Conservation (phyloP, 2,797 vertebrate genomes). For the Brachyrhaphis roseni region DNA sequence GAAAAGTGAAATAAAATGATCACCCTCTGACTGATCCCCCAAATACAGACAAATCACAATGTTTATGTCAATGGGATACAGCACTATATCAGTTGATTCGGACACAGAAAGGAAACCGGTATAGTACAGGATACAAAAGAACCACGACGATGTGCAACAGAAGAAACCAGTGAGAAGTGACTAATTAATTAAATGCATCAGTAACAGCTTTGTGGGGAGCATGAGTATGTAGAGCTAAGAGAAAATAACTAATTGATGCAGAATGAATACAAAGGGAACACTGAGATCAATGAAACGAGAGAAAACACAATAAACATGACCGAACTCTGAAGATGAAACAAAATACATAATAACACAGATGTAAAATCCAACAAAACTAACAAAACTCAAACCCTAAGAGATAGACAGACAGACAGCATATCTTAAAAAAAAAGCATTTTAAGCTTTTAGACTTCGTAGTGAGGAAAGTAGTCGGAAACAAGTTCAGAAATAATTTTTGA, state of each 20-base stretch:
- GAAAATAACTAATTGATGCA: not conserved
- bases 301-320: not conserved
- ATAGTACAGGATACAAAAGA: not conserved
- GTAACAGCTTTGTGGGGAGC: not conserved
- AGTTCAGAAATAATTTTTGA: conserved; percentile 4
- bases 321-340: not conserved
- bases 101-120: not conserved
- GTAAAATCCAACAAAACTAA: not conserved
- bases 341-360: not conserved
- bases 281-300: not conserved
- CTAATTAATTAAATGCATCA: not conserved
- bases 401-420: not conserved
- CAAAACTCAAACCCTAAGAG: not conserved
- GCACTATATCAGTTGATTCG: not conserved
- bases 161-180: not conserved
- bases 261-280: not conserved
- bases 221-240: not conserved
- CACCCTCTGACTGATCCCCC: not conserved
- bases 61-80: not conserved
- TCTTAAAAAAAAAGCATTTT: not conserved
- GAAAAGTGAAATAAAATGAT: not conserved
- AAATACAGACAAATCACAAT: not conserved
- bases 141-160: not conserved
- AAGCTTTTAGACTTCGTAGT: not conserved
- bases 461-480: not conserved